Base-by-base conservation (phyloP, 1,140 invertebrate genomes). In the Drosophila repleta region DNA sequence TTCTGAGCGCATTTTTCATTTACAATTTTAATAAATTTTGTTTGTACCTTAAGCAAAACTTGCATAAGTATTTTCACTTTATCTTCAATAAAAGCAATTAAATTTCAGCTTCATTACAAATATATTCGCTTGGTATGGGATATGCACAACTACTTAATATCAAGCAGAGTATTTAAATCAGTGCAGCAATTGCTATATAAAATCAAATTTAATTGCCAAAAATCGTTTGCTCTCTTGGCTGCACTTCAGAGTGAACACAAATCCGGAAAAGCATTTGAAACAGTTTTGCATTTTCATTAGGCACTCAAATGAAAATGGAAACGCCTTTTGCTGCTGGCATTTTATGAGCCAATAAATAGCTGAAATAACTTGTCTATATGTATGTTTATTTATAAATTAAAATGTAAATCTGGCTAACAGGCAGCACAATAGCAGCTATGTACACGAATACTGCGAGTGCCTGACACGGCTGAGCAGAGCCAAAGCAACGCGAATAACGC, bases 271-370 rank as follows among this genome's bases (percentile, higher is more conserved):
- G 65, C 75, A 83, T 88, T 88, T 79, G 82, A 82, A 82, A 82
- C 71, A 79, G 78, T 82, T 88, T 82, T 67, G 64, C 56, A 81
- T 74, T 85, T 85, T 68, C 58, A 60, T 51, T 63, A 17, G 18
- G 61, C 82, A 71, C 53, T 75, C 74, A 76, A 55, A 20, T 74
- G 69, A 45, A 80, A 73, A 56, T 61, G 55, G 26, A 70, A 79
- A 80, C 57, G 51, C 15, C 39, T 24, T 58, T 61, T 43, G 55
- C 49, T 66, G 61, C 60, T 70, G 49, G 41, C 46, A 76, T 88
- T 88, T 79, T 74, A 87, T 81, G 79, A 77, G 65, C 68, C 65
- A 68, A 78, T 87, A 87, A 87, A 87, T 76, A 84, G 56, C 74
- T 61, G 39, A 49, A 79, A 82, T 64, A 51, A 65, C 45, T 66